Evolutionary conservation across 2,113 vertebrate genomes (phyloP).

Genomic region (Noturus placidus): DNA sequence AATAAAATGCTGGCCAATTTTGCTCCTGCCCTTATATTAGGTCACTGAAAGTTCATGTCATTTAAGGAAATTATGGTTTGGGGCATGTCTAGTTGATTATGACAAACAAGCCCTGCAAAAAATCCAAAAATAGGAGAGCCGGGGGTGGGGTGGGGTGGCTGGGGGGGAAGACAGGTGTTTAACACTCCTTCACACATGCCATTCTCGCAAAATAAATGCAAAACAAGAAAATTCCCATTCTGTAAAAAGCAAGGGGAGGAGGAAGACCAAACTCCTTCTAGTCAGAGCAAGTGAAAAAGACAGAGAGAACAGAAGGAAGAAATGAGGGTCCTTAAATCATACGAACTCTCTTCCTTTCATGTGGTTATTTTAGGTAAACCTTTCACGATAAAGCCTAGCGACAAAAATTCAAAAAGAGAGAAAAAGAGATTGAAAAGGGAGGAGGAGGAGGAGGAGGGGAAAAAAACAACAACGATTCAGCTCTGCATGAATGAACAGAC

Average conservation of each 20-base stretch:
- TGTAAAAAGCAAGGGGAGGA: conserved; percentile 1
- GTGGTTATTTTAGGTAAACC: conserved; percentile 41
- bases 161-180: conserved; percentile 23
- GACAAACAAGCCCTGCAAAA: conserved; percentile 67
- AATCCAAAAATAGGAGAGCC: conserved; percentile 17
- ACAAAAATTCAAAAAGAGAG: conserved; percentile 31
- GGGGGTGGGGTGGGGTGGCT: too few relatives aligned
- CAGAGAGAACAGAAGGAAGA: not conserved
- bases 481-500: conserved; percentile 18
- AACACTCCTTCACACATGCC: conserved; percentile 26
- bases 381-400: conserved; percentile 2
- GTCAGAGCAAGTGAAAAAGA: not conserved
- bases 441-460: not conserved
- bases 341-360: conserved; percentile 40
- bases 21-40: conserved; percentile 61
- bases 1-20: not conserved
- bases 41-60: conserved; percentile 69
- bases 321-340: conserved; percentile 45
- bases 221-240: conserved; percentile 24
- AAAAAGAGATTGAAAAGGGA: not conserved
- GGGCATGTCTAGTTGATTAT: conserved; percentile 68
- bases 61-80: conserved; percentile 71
- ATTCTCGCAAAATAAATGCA: conserved; percentile 22
- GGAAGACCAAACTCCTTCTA: not conserved
- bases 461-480: conserved; percentile 20